Evolutionary conservation across 64 coral and sea anemone species (phyloP), one percentile per base, ranked within the genome.

Genomic region (Stichodactyla mertensii): DNA sequence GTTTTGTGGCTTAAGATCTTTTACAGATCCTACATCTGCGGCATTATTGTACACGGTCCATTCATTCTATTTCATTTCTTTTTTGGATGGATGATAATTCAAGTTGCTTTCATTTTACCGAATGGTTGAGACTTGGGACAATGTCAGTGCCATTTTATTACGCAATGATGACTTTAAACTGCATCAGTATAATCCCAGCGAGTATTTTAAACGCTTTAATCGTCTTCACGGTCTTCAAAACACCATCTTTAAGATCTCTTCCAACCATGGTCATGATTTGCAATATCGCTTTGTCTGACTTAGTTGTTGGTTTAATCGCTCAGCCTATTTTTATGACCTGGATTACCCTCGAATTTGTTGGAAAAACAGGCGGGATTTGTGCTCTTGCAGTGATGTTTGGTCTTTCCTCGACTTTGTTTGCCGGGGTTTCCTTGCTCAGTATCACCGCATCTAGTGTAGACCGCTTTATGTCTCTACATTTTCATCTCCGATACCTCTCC

Each of bases 201-300:
- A 87, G 79, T 16, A 55, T 87, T 8, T 52, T 60, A 1, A 91
- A 91, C 23, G 22, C 52, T 16, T 58, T 91, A 60, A 77, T 91
- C 16, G 10, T 91, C 5, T 2, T 54, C 20, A 27, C 84, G 6
- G 16, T 91, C 5, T n/a, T 20, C 5, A 79, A 58, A 54, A 59
- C 85, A 52, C 85, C 85, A 3, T 53, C 85, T 5, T 24, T 91
- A 9, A 31, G 52, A 5, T 36, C 59, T 5, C 19, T 12, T 7
- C 57, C 71, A 0, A 51, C 71, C 3, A 87, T 58, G n/a, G 19
- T 74, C n/a, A 54, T 91, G 20, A 78, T 91, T 7, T 61, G 85
- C 16, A 83, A 86, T 59, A 55, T 91, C 0, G 85, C 89, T 7
- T 19, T 82, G 36, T 91, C 89, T 7, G 85, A 91, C 64, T 26